Percentiles rank a stretch among this genome's conserved stretches.
Conservation (phyloP, 2,888 invertebrate species). For the Phrixothrix hirtus region DNA sequence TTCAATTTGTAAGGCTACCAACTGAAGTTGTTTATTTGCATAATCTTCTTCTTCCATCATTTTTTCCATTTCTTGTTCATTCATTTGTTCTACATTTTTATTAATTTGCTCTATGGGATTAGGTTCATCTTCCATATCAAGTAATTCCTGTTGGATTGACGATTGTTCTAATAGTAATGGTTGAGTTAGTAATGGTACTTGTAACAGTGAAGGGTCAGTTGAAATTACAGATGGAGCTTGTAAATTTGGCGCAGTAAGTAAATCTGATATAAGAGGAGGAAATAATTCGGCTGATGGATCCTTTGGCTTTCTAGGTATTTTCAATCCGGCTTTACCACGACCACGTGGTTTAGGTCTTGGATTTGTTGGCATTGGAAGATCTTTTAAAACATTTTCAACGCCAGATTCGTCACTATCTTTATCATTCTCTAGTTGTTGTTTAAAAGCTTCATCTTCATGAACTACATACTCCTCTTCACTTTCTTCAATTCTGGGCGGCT, state of each 20-base stretch:
- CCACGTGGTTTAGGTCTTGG: slow-evolving; percentile 24
- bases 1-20: slow-evolving; percentile 58
- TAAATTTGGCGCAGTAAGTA: slow-evolving; percentile 39
- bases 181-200: slow-evolving; percentile 2
- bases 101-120: slow-evolving; percentile 55
- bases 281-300: slow-evolving; percentile 14
- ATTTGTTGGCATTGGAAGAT: slow-evolving; percentile 23
- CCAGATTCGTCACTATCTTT: slow-evolving; percentile 29
- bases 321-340: slow-evolving; percentile 35
- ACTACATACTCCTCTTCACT: slow-evolving; percentile 47
- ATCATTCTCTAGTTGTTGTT: slow-evolving; percentile 38
- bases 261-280: slow-evolving; percentile 41
- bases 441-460: slow-evolving; percentile 39
- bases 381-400: slow-evolving; percentile 16
- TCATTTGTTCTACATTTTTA: slow-evolving; percentile 56
- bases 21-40: slow-evolving; percentile 60
- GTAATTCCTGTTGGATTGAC: slow-evolving; percentile 12
- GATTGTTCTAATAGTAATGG: slow-evolving; percentile 10
- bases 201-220: slow-evolving; percentile 2
- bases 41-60: slow-evolving; percentile 68
- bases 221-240: neutral
- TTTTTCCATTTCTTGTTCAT: slow-evolving; percentile 50
- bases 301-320: slow-evolving; percentile 36
- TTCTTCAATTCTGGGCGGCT: slow-evolving; percentile 55
- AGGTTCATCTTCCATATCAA: slow-evolving; percentile 44